Conservation (phyloP, 2,888 invertebrate genomes). For the Calliphora vomitoria region DNA sequence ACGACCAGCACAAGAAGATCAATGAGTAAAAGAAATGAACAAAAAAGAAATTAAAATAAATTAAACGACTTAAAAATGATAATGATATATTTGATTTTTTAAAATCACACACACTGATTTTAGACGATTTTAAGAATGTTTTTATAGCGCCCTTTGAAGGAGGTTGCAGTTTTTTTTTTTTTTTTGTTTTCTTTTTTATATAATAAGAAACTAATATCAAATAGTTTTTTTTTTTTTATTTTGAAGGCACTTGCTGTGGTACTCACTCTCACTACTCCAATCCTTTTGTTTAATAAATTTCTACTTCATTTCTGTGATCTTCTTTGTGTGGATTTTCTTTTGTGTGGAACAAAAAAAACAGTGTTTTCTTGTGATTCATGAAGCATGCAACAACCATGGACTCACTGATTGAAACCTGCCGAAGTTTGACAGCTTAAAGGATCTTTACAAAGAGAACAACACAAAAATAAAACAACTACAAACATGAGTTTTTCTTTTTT, state of each 20-base stretch:
- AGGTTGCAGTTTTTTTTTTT: conserved; percentile 21
- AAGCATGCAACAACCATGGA: conserved; percentile 35
- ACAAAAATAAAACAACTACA: conserved; percentile 39
- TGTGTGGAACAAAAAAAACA: conserved; percentile 33
- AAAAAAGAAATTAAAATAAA: conserved; percentile 37
- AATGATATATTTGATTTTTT: conserved; percentile 64
- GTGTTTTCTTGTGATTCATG: conserved; percentile 25
- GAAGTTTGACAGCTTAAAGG: conserved; percentile 78
- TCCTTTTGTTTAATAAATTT: conserved; percentile 4
- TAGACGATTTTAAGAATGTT: conserved; percentile 62
- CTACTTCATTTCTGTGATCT: background rate
- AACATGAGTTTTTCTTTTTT: conserved; percentile 62
- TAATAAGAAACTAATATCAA: conserved; percentile 26
- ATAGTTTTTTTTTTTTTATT: conserved; percentile 42
- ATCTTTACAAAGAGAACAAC: conserved; percentile 43
- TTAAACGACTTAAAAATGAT: conserved; percentile 55
- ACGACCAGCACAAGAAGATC: conserved; percentile 47
- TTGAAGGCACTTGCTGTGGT: conserved; percentile 47
- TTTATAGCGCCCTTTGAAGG: conserved; percentile 68
- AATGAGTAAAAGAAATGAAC: background rate
- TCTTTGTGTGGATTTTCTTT: conserved; percentile 23
- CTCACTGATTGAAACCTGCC: conserved; percentile 82
- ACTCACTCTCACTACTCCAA: conserved; percentile 15
- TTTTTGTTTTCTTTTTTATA: background rate
- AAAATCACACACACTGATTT: conserved; percentile 50